Evolutionary conservation across 2,797 vertebrate species (phyloP).

Genomic region (Acestrorhynchus altus): DNA sequence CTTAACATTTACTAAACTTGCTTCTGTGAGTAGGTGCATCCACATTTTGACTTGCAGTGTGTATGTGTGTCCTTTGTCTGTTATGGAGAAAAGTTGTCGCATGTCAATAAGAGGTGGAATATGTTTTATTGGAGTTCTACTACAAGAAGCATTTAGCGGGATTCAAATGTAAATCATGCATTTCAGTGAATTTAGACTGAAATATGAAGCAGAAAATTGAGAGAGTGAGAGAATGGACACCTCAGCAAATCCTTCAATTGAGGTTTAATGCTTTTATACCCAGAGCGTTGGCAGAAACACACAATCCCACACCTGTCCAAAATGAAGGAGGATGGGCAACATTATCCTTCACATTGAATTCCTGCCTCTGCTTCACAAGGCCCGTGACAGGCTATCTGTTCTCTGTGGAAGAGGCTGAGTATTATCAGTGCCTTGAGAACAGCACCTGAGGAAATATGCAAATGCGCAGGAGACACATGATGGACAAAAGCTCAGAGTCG

Average conservation of each 20-base stretch:
- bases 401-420: not conserved
- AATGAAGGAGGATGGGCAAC: slow-evolving; percentile 3
- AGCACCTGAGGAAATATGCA: slow-evolving; percentile 10
- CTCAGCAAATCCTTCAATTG: not conserved
- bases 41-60: not conserved
- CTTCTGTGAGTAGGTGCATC: too few species aligned
- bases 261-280: not conserved
- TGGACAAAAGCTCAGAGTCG: slow-evolving; percentile 6
- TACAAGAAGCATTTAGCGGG: not conserved
- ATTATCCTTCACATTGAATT: slow-evolving; percentile 13
- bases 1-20: too few species aligned
- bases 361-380: not conserved
- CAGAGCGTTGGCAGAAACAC: not conserved
- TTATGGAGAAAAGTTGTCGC: too few species aligned
- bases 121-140: not conserved
- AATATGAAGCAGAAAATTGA: not conserved
- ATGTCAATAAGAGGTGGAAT: not conserved
- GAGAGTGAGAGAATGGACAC: not conserved
- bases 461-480: not conserved
- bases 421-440: not conserved
- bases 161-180: slow-evolving; percentile 1
- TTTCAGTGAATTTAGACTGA: not conserved
- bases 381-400: slow-evolving; percentile 6
- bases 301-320: slow-evolving; percentile 1
- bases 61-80: not conserved